Evolutionary conservation across 2,113 vertebrate species (phyloP), one percentile per base, ranked within the genome.

Genomic region (Trogon surrucura): DNA sequence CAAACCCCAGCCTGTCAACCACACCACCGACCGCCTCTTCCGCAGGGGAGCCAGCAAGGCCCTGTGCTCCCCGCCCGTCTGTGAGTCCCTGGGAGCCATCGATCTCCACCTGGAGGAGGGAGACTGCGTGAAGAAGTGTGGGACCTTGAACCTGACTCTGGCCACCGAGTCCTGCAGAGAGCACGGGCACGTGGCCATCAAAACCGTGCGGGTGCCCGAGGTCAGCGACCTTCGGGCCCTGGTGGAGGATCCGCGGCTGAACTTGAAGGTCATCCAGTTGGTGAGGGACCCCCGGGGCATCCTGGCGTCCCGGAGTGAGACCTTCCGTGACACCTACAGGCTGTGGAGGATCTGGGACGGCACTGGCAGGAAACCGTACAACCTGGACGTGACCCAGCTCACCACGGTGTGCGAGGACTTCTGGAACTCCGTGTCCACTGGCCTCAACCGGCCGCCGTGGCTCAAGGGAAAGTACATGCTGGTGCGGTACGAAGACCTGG

Each of bases 401-500:
- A 99, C 99, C 21, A 98, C 98, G 0, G 98, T 99, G 90, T 99
- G 99, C 6, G 98, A 99, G 93, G 99, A 99, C 98, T 99, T 99
- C 92, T 98, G 98, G 96, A 99, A 98, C 95, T 99, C 99, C 0
- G 99, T 99, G 81, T 98, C 98, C 62, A 99, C 99, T 0, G 99
- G 99, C 89, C 98, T 99, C 88, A 98, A 93, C 93, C 98, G 98
- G 89, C 99, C 99, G 0, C 86, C 97, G 0, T 99, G 99, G 99
- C 98, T 99, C 60, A 99, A 99, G 95, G 99, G 99, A 94, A 99
- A 99, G 90, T 99, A 99, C 97, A 99, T 99, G 99, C 84, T 99
- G 95, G 98, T 99, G 94, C 98, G 99, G 79, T 99, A 99, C 0
- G 99, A 99, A 98, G 99, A 99, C 97, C 97, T 99, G 97, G 99